Conservation (phyloP, 2,797 vertebrate species). For the Gadopsis bispinosus region DNA sequence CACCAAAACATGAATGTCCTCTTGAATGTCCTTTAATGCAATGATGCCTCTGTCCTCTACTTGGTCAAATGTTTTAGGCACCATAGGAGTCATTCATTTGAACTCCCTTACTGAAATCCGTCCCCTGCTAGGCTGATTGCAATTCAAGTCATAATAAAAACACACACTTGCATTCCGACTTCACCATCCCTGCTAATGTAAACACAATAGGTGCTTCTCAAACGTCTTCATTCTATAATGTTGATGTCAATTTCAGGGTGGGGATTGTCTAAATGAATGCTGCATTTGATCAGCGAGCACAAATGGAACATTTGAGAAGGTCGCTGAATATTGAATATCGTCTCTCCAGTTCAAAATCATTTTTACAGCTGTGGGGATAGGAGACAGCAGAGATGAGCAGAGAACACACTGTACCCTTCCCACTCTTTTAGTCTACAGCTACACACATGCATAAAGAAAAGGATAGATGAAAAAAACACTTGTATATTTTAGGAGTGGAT, state of each 20-base stretch:
- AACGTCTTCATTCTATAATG: conserved; percentile 15
- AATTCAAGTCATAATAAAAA: background rate
- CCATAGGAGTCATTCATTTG: background rate
- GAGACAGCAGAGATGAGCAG: conserved; percentile 36
- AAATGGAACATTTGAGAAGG: conserved; percentile 40
- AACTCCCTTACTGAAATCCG: background rate
- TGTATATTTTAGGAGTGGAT: background rate
- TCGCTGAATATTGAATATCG: conserved; percentile 61
- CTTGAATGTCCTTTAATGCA: background rate
- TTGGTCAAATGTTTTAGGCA: background rate
- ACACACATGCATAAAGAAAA: conserved; percentile 7
- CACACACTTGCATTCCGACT: background rate
- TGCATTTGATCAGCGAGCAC: conserved; percentile 31
- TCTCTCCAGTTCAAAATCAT: conserved; percentile 48
- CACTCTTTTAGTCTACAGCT: conserved; percentile 22
- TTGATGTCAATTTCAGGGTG: conserved; percentile 7
- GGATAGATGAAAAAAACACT: background rate
- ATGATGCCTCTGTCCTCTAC: background rate
- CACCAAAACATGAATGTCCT: background rate
- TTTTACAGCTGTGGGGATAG: conserved; percentile 38
- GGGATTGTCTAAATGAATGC: conserved; percentile 17
- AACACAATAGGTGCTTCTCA: conserved; percentile 3
- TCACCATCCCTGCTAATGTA: background rate
- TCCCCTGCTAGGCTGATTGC: background rate
- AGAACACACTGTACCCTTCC: conserved; percentile 45